Base-by-base conservation (phyloP, 2,888 invertebrate genomes). In the Corbicula japonica region DNA sequence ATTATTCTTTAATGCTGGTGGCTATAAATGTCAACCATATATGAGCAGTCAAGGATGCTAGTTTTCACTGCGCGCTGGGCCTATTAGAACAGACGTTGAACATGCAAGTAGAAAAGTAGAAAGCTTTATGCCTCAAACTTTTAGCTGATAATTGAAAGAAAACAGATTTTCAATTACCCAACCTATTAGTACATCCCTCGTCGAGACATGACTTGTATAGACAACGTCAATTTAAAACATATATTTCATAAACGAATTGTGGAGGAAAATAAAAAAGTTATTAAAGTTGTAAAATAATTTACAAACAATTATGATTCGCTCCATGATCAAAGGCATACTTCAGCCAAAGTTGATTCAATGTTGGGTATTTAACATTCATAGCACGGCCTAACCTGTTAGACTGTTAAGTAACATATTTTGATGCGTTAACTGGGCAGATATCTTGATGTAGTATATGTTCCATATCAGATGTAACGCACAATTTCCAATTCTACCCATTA, bases 391-490 rank as follows among this genome's bases (percentile, higher is more conserved):
- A 12, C 35, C 10, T 23, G 10, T 12, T 23, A 34, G 23, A 58
- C 58, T 58, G 58, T 58, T 21, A n/a, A 58, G 35, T 35, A 34
- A 1, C 58, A 15, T n/a, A 10, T 35, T 56, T 56, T 34, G 21
- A 34, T 10, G 18, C 32, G 12, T 2, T 8, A 34, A 18, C 21
- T 34, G 0, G 34, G 34, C 35, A 38, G 35, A 21, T 50, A 66
- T 66, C 54, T 66, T 35, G 52, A 65, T 66, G 54, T 34, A 66
- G 30, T 56, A 44, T 26, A 44, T 38, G 18, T 15, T 32, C 46
- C 23, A 35, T 70, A 70, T 70, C 70, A 23, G 50, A 70, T 70
- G 60, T 48, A 60, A 60, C 70, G 46, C 48, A 60, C 38, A 70
- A 60, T 50, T 70, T 60, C 34, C 48, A 60, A 70, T 70, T 60